Percentiles rank a stretch among this genome's conserved stretches.
Conservation (phyloP, 2,888 invertebrate genomes). For the Yponomeuta evonymella region DNA sequence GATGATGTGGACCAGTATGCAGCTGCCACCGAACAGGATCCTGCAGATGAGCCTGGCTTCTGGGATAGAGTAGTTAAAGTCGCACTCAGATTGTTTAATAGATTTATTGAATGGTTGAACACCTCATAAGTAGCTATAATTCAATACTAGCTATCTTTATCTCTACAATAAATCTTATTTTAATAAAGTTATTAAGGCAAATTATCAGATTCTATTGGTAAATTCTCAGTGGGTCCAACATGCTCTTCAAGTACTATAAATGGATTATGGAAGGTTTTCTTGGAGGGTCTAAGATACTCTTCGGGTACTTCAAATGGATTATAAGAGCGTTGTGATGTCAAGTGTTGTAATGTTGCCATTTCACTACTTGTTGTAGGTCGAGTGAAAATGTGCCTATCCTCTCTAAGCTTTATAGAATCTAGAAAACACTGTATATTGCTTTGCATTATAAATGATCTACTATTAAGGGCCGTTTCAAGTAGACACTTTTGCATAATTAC, state of each 20-base stretch:
- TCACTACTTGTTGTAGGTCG: conserved; percentile 39
- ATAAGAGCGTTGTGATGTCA: conserved; percentile 41
- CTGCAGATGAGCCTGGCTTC: conserved; percentile 37
- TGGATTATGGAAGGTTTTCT: conserved; percentile 45
- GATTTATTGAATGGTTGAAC: conserved; percentile 68
- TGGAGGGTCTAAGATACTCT: conserved; percentile 33
- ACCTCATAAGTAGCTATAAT: conserved; percentile 27
- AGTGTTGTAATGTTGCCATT: conserved; percentile 36
- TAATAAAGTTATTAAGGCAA: background rate
- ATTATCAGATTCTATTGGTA: too few relatives aligned
- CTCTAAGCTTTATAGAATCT: background rate
- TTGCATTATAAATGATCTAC: conserved; percentile 44
- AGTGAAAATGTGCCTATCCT: conserved; percentile 28
- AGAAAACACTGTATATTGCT: conserved; percentile 13
- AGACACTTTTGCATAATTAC: conserved; percentile 47
- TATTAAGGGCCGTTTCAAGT: conserved; percentile 49
- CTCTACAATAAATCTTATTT: too few relatives aligned
- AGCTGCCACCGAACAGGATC: conserved; percentile 45
- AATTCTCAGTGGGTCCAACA: conserved; percentile 30
- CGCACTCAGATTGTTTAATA: conserved; percentile 59
- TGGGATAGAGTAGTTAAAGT: conserved; percentile 66
- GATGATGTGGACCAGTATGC: conserved; percentile 45
- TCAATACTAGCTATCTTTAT: too few relatives aligned
- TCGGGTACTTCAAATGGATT: conserved; percentile 54
- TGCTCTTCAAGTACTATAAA: conserved; percentile 41